These are phyloP conservation scores for Polydrusus tereticollis DNA, from an alignment of 2,888 invertebrate species.

Conservation along the genomic window DNA sequence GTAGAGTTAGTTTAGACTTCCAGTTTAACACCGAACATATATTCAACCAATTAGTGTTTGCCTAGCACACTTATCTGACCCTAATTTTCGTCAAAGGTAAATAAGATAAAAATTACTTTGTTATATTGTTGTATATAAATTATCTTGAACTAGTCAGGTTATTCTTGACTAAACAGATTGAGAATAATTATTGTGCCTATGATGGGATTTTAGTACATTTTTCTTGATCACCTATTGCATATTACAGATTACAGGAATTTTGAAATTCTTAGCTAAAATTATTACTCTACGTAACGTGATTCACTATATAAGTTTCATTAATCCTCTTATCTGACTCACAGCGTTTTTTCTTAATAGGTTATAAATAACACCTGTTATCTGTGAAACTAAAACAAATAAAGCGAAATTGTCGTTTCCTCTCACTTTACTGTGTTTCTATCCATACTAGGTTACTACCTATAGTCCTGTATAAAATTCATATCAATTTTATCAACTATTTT, in stretches of 20 bases:
- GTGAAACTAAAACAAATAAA: constrained; percentile 40
- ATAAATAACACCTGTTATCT: constrained; percentile 40
- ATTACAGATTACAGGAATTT: too few species aligned
- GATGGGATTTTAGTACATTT: too few species aligned
- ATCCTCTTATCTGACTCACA: constrained; percentile 44
- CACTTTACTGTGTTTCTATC: neutral
- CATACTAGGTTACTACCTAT: neutral
- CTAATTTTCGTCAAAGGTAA: neutral
- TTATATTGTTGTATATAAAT: neutral
- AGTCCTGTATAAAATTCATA: too few species aligned
- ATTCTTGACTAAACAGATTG: neutral
- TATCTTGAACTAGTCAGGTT: neutral
- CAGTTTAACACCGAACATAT: neutral
- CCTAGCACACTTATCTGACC: constrained; percentile 1
- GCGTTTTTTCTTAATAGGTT: constrained; percentile 36
- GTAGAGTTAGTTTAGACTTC: too few species aligned
- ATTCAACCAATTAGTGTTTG: neutral
- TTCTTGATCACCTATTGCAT: too few species aligned
- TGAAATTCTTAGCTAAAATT: neutral
- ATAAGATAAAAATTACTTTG: constrained; percentile 6
- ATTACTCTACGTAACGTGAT: neutral
- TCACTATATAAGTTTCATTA: constrained; percentile 28
- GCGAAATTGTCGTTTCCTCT: constrained; percentile 14
- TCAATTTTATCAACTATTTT: too few species aligned
- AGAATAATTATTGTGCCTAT: too few species aligned